Evolutionary conservation across 2,888 invertebrate genomes (phyloP), one percentile per base, ranked within the genome.

Genomic region (Sinhomidia bicolor): DNA sequence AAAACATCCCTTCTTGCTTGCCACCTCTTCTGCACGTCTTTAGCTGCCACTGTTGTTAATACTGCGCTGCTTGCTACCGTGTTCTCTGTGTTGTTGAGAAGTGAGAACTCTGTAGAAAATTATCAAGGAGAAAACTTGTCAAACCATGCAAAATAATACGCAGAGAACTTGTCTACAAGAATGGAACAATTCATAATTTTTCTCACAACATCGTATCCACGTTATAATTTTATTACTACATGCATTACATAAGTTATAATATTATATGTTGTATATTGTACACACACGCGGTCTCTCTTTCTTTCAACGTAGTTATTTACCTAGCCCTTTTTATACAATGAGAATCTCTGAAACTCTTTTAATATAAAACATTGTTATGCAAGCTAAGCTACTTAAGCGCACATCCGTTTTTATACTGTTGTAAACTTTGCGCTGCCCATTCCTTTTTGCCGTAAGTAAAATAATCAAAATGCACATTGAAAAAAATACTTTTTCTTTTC

Each of bases 61-160:
- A 32, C 32, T 36, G n/a, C 23, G 20, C 23, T n/a, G n/a, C n/a
- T n/a, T n/a, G n/a, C n/a, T n/a, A n/a, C n/a, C n/a, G 5, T 79
- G 10, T 51, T 84, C 60, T 57, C 7, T 12, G 23, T 41, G 44
- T 74, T 84, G 86, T 29, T 80, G 80, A 87, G 82, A 87, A 87
- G n/a, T n/a, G n/a, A n/a, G n/a, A n/a, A n/a, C 44, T 87, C 76
- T 87, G 87, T 54, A 32, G 71, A 86, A 57, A 86, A n/a, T 74
- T 74, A 74, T 82, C 87, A 87, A 82, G 76, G 76, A 76, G 74
- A 87, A 82, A 87, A 82, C 76, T 81, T 82, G 87, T 87, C 87
- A 87, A 87, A 74, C 82, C 87, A 76, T 87, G 74, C 76, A 54
- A 87, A 74, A n/a, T 87, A 87, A 65, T 87, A 82, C 62, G 65